Evolutionary conservation across 2,797 vertebrate species (phyloP).

Genomic region (Gallinago solitaria): DNA sequence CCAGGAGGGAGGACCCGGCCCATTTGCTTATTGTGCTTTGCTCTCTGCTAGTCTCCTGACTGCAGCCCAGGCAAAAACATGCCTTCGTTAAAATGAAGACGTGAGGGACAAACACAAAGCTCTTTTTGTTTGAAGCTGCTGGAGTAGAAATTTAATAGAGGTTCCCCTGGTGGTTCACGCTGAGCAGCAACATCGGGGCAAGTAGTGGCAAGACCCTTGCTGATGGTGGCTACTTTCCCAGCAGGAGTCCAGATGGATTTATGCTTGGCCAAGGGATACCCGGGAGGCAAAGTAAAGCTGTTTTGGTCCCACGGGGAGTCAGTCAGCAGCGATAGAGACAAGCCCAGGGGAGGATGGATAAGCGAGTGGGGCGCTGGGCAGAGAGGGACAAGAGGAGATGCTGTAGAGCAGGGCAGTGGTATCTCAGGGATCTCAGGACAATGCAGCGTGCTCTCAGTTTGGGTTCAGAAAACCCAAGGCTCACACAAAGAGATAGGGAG

Average conservation of each 20-base stretch:
- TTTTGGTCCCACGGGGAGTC: background rate
- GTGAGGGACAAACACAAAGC: background rate
- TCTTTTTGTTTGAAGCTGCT: background rate
- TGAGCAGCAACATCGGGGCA: background rate
- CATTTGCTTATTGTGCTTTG: background rate
- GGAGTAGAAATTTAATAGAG: background rate
- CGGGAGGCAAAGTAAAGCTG: background rate
- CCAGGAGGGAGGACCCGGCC: background rate
- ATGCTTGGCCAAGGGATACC: background rate
- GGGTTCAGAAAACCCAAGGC: background rate
- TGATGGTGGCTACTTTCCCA: background rate
- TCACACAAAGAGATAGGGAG: background rate
- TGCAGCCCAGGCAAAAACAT: background rate
- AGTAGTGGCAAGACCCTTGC: background rate
- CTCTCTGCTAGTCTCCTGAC: background rate
- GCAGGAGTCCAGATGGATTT: background rate
- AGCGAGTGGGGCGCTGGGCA: background rate
- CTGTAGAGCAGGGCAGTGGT: background rate
- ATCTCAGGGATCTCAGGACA: fast-evolving
- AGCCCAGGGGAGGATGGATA: too few relatives aligned
- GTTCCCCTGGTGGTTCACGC: background rate
- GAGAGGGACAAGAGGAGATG: background rate
- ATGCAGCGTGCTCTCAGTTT: background rate
- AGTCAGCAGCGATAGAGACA: background rate
- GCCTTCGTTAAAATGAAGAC: background rate